Evolutionary conservation across 1,140 invertebrate genomes (phyloP), one percentile per base, ranked within the genome.

Genomic region (Megalonaias nervosa): DNA sequence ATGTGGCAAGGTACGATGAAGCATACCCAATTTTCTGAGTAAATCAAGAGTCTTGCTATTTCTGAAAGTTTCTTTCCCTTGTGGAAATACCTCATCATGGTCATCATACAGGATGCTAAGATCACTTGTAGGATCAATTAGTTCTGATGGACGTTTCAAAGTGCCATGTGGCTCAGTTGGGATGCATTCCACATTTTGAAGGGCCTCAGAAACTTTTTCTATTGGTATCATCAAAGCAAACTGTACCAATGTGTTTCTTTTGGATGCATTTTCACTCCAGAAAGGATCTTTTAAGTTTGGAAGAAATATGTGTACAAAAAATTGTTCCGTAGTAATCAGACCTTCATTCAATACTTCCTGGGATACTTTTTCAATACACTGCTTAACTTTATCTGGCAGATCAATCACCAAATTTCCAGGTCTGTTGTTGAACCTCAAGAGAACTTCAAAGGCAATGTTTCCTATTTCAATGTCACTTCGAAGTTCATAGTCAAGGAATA

Each of bases 21-120:
- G 67, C 83, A 85, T 85, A 14, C 81, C 81, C 17, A 83, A 69
- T 2, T 69, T 11, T 21, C 55, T 21, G 17, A 85, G 58, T 55
- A 23, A 69, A 31, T 56, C n/a, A 9, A 81, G 26, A 57, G n/a
- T 31, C 55, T 67, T 61, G 12, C 60, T 55, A 13, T 68, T 59
- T 23, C 59, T 61, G 60, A 80, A 82, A 16, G 73, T 55, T 6
- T n/a, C 62, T n/a, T n/a, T 60, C 16, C 19, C 59, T n/a, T 55
- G 2, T 23, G 68, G 61, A 73, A 77, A 77, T 21, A 65, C 15
- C 68, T 72, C 75, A 14, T 77, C 70, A 38, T 21, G 6, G 26
- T 60, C 58, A 48, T 48, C 19, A 31, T 67, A 77, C 1, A 71
- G 64, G 19, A 19, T n/a, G 5, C 62, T 71, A 17, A 75, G 21